These are phyloP conservation scores for Mastomys natalensis DNA, from an alignment of 2,113 vertebrate species.

Conservation along the genomic window DNA sequence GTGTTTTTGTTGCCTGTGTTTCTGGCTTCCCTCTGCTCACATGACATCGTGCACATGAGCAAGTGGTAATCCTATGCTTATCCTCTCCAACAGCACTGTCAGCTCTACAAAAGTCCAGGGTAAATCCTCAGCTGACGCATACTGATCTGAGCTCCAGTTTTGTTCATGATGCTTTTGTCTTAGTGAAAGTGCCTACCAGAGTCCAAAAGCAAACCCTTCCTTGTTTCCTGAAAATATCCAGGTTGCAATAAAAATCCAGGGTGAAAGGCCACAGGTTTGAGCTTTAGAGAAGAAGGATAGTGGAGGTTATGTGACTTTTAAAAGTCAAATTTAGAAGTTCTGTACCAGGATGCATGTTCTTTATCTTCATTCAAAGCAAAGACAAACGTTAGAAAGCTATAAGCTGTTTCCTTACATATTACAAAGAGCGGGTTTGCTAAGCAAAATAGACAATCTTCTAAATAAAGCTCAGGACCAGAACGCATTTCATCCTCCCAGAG, in stretches of 20 bases:
- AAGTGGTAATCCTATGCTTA: neutral
- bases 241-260: neutral
- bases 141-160: neutral
- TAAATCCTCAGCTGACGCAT: neutral
- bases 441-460: slow-evolving; percentile 51
- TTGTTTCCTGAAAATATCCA: slow-evolving; percentile 15
- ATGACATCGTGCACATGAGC: neutral
- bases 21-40: neutral
- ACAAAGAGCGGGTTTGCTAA: slow-evolving; percentile 43
- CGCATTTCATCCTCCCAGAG: slow-evolving; percentile 49
- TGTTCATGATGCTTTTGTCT: neutral
- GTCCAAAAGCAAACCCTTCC: neutral
- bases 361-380: slow-evolving; percentile 48
- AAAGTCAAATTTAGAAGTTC: neutral
- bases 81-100: neutral
- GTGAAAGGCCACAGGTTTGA: neutral
- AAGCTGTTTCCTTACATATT: slow-evolving; percentile 15
- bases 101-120: neutral
- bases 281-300: neutral
- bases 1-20: neutral
- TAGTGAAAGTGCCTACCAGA: neutral
- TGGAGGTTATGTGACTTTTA: neutral
- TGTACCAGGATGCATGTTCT: neutral
- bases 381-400: slow-evolving; percentile 11
- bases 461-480: slow-evolving; percentile 57